These are phyloP conservation scores for Alsophila aescularia DNA, from an alignment of 2,888 invertebrate species.

Conservation along the genomic window DNA sequence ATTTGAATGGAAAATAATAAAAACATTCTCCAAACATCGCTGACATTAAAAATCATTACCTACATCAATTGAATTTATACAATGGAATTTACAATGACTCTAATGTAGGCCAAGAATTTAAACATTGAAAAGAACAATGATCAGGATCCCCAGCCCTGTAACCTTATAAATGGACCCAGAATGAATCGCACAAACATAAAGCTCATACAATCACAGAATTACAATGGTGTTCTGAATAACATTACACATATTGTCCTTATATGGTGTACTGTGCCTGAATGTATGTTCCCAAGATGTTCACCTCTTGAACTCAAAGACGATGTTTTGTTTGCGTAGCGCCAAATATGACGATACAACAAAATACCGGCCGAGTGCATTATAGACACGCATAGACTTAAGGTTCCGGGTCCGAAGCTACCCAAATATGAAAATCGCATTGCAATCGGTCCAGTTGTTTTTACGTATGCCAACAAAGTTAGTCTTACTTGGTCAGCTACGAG, in stretches of 20 bases:
- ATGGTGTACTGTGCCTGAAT: too few relatives aligned
- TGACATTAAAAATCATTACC: neutral
- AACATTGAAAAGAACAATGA: neutral
- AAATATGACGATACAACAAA: neutral
- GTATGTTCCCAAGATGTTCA: conserved; percentile 3
- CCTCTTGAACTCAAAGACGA: neutral
- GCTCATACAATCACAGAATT: neutral
- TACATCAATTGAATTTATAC: neutral
- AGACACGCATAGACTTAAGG: too few relatives aligned
- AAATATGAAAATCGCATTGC: too few relatives aligned
- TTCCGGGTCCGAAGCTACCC: too few relatives aligned
- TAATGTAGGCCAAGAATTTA: neutral
- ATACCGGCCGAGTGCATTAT: too few relatives aligned
- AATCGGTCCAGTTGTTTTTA: too few relatives aligned
- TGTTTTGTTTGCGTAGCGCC: neutral
- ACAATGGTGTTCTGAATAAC: neutral
- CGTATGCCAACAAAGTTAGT: too few relatives aligned
- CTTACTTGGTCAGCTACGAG: too few relatives aligned
- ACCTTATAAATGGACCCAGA: neutral
- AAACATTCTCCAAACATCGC: too few relatives aligned
- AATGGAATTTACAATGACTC: neutral
- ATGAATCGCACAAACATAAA: conserved; percentile 3
- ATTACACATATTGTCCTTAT: too few relatives aligned
- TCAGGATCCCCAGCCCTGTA: neutral
- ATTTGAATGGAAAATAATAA: too few relatives aligned